Conservation (phyloP, 2,113 vertebrate genomes). For the Ardeotis arabs region DNA sequence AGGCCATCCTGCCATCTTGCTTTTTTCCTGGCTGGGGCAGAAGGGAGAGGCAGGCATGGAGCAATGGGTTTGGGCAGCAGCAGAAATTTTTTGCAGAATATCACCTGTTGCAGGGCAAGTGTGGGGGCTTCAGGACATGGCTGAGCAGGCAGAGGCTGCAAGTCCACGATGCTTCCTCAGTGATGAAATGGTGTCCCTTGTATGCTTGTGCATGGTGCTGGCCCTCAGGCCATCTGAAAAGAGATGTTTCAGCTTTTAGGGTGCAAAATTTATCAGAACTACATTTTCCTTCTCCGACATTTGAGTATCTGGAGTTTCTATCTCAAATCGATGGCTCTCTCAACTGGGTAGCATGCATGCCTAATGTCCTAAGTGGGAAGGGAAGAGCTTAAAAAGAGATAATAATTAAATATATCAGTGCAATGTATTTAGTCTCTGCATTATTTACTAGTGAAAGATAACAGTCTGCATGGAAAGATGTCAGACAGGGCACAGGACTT, state of each 20-base stretch:
- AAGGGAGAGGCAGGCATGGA: not conserved
- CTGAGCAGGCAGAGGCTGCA: not conserved
- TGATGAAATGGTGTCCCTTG: not conserved
- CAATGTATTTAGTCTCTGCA: not conserved
- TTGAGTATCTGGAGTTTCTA: not conserved
- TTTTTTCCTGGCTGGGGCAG: not conserved
- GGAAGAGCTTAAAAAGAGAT: not conserved
- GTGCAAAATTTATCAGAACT: not conserved
- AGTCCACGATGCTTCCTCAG: accelerated
- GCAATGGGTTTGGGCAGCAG: not conserved
- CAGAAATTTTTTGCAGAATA: not conserved
- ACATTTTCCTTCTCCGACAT: accelerated
- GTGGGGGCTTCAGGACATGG: accelerated
- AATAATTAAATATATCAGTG: not conserved
- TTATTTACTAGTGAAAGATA: not conserved
- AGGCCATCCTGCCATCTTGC: not conserved
- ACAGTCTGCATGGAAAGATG: not conserved
- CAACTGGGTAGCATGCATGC: accelerated
- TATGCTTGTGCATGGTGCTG: not conserved
- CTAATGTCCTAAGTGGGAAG: not conserved
- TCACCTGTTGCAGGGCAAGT: not conserved
- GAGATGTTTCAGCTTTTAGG: not conserved
- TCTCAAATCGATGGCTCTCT: not conserved
- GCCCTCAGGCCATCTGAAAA: not conserved
- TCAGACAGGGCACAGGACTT: not conserved